These are phyloP conservation scores for Arrhamphus sclerolepis DNA, from an alignment of 2,797 vertebrate genomes.

Conservation along the genomic window DNA sequence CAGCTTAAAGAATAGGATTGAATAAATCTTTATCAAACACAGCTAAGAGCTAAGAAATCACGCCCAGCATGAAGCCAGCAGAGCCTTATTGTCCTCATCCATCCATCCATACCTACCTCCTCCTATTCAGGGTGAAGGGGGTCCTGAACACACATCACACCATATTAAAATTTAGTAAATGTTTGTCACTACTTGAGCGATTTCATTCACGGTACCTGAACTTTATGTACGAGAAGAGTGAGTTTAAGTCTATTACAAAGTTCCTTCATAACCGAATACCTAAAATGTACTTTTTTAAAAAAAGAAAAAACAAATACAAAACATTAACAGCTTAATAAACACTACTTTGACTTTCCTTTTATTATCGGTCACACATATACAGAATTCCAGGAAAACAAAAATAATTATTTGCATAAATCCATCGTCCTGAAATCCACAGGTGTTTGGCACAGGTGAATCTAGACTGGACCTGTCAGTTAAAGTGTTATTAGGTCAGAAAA, in stretches of 20 bases:
- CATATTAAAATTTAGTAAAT: conserved; percentile 12
- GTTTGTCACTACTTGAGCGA: conserved; percentile 21
- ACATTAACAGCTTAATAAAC: conserved; percentile 2
- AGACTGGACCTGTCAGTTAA: conserved; percentile 41
- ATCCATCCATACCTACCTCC: too few species aligned
- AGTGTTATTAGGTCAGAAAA: conserved; percentile 68
- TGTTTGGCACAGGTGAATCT: conserved; percentile 50
- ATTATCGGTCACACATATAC: background rate
- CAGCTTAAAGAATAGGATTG: conserved; percentile 84
- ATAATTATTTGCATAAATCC: conserved; percentile 33
- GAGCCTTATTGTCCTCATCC: too few species aligned
- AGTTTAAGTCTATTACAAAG: too few species aligned
- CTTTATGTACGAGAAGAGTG: too few species aligned
- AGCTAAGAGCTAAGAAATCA: conserved; percentile 70
- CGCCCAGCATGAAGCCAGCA: conserved; percentile 42
- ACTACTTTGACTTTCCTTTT: conserved; percentile 19
- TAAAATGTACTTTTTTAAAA: too few species aligned
- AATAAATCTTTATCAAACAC: conserved; percentile 85
- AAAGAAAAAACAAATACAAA: too few species aligned
- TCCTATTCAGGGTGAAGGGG: too few species aligned
- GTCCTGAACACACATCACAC: conserved; percentile 13
- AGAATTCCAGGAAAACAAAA: conserved; percentile 10
- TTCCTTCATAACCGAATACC: conserved; percentile 10
- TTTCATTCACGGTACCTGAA: background rate
- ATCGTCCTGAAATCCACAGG: conserved; percentile 31